Evolutionary conservation across 2,888 invertebrate species (phyloP).

Genomic region (Neocrepidodera transversa): DNA sequence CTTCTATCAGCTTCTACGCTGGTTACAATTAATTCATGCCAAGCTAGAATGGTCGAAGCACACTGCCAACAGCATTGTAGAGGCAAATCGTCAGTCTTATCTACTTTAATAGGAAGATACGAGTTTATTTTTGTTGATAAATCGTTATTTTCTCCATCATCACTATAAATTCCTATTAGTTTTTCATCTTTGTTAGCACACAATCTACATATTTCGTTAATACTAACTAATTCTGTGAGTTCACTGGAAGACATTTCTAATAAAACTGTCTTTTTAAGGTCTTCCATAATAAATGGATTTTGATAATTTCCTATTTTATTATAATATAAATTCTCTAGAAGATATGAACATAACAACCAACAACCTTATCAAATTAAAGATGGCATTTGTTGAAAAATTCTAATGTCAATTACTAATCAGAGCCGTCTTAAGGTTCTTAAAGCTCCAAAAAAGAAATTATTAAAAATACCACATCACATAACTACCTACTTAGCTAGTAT

Average conservation of each 20-base stretch:
- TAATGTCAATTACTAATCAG: too few relatives aligned
- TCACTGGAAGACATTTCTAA: conserved; percentile 27
- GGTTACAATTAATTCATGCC: conserved; percentile 68
- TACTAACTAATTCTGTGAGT: conserved; percentile 40
- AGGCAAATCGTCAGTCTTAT: conserved; percentile 64
- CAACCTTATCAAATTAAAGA: too few relatives aligned
- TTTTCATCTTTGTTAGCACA: conserved; percentile 51
- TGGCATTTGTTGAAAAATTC: too few relatives aligned
- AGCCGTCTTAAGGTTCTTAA: too few relatives aligned
- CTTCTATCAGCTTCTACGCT: conserved; percentile 66
- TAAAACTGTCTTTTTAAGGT: conserved; percentile 28
- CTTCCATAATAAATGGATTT: too few relatives aligned
- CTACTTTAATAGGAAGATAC: conserved; percentile 70
- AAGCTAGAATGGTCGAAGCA: conserved; percentile 68
- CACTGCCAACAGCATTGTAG: conserved; percentile 71
- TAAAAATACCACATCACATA: too few relatives aligned
- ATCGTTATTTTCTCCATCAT: conserved; percentile 67
- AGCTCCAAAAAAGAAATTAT: too few relatives aligned
- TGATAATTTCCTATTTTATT: too few relatives aligned
- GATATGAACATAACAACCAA: too few relatives aligned
- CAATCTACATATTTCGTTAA: conserved; percentile 46
- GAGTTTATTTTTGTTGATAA: conserved; percentile 69
- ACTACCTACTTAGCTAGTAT: too few relatives aligned
- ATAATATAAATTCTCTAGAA: too few relatives aligned
- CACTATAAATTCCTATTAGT: conserved; percentile 68